Evolutionary conservation across 2,113 vertebrate species (phyloP).

Genomic region (Psettodes erumei): DNA sequence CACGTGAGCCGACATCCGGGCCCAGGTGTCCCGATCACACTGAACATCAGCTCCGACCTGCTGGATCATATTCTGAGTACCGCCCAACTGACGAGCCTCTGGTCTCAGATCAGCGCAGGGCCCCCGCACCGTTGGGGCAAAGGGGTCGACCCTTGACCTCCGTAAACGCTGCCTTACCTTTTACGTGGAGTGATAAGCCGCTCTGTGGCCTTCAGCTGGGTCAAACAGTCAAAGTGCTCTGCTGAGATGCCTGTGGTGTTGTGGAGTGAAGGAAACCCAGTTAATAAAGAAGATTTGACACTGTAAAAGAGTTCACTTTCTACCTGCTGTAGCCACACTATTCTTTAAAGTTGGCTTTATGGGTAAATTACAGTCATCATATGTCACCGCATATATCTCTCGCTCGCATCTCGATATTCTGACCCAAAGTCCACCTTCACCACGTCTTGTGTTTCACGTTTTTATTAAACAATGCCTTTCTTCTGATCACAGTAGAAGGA

Average conservation of each 20-base stretch:
- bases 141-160: slow-evolving; percentile 1
- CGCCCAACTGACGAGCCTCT: not conserved
- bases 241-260: not conserved
- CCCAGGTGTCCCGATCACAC: slow-evolving; percentile 8
- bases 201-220: not conserved
- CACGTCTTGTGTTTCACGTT: not conserved
- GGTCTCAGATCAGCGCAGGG: not conserved
- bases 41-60: not conserved
- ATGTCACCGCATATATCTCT: no score
- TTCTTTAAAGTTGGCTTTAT: not conserved
- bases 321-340: not conserved
- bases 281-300: not conserved
- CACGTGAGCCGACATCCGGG: no score
- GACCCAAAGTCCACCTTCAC: not conserved
- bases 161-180: slow-evolving; percentile 15
- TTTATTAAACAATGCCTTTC: not conserved
- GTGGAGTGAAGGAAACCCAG: not conserved
- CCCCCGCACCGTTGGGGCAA: not conserved
- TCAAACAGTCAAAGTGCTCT: slow-evolving; percentile 13
- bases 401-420: not conserved
- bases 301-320: not conserved
- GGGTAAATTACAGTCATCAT: not conserved
- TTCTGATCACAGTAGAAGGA: not conserved
- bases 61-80: not conserved
- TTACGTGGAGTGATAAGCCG: not conserved